Evolutionary conservation across 2,888 invertebrate species (phyloP).

Genomic region (Aplocera efformata): DNA sequence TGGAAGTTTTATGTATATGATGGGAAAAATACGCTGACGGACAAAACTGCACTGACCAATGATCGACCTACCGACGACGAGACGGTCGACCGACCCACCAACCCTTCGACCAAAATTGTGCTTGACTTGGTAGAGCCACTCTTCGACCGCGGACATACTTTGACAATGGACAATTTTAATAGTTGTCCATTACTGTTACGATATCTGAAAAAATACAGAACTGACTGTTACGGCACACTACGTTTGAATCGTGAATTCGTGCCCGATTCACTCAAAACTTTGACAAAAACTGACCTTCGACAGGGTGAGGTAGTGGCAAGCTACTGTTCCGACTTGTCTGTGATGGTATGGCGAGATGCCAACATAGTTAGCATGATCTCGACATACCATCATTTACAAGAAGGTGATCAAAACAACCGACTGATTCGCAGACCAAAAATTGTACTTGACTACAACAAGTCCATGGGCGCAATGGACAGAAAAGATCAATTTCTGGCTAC

Average conservation of each 20-base stretch:
- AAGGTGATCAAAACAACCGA: constrained; percentile 16
- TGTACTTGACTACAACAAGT: constrained; percentile 27
- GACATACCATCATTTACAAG: too few species aligned
- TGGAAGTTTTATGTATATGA: constrained; percentile 8
- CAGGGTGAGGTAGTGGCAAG: constrained; percentile 19
- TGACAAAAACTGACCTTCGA: constrained; percentile 21
- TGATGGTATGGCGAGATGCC: too few species aligned
- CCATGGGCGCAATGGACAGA: constrained; percentile 34
- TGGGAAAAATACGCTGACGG: too few species aligned
- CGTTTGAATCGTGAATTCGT: constrained; percentile 25
- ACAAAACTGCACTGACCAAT: neutral
- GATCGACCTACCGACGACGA: neutral
- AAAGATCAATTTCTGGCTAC: constrained; percentile 37
- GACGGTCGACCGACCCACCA: constrained; percentile 1
- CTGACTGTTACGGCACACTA: constrained; percentile 24
- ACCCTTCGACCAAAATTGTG: constrained; percentile 3
- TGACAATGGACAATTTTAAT: constrained; percentile 17
- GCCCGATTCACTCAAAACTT: constrained; percentile 17
- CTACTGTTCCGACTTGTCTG: constrained; percentile 32
- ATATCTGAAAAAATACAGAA: constrained; percentile 8
- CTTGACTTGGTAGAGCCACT: constrained; percentile 4
- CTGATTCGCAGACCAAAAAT: constrained; percentile 17
- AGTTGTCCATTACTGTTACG: constrained; percentile 9
- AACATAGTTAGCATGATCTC: constrained; percentile 32
- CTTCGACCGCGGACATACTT: constrained; percentile 12